phyloP scores from a whole-genome alignment of 2,797 vertebrate species.

The Ambastaia sidthimunki region DNA sequence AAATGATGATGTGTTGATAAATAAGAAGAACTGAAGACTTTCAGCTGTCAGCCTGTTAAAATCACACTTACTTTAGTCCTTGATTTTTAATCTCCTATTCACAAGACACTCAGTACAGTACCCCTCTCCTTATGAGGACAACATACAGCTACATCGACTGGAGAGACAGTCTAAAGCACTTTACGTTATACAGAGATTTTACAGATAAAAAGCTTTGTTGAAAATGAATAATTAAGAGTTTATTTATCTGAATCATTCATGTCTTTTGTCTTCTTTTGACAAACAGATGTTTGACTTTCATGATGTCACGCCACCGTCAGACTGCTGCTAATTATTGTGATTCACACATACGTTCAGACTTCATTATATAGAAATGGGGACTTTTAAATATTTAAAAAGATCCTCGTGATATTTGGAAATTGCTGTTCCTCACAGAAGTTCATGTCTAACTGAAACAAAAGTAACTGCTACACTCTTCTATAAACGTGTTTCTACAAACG shows the following conservation, averaged over 20 bases:
- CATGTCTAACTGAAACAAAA: slow-evolving; percentile 11
- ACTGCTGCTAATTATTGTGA: neutral
- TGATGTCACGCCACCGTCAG: neutral
- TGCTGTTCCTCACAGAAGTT: slow-evolving; percentile 2
- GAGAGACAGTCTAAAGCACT: neutral
- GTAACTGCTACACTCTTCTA: neutral
- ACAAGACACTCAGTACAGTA: neutral
- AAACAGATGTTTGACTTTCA: neutral
- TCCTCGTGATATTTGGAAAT: neutral
- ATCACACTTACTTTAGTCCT: neutral
- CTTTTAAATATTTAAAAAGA: neutral
- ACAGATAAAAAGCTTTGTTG: too few species aligned
- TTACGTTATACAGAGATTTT: too few species aligned
- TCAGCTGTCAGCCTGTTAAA: slow-evolving; percentile 8
- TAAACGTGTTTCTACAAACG: slow-evolving; percentile 4
- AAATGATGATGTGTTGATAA: slow-evolving; percentile 25
- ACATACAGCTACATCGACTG: neutral
- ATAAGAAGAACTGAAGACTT: slow-evolving; percentile 39
- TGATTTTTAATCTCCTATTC: neutral
- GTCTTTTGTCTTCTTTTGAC: neutral
- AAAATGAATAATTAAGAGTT: too few species aligned
- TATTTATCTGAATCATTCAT: neutral
- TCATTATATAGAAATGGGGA: too few species aligned
- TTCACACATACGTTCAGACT: too few species aligned
- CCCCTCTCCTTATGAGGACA: neutral